A percentile compares a stretch with the other conserved stretches of the same genome.
These are phyloP conservation scores for Tetragonula clypearis DNA, from an alignment of 1,140 invertebrate species.

Conservation along the genomic window DNA sequence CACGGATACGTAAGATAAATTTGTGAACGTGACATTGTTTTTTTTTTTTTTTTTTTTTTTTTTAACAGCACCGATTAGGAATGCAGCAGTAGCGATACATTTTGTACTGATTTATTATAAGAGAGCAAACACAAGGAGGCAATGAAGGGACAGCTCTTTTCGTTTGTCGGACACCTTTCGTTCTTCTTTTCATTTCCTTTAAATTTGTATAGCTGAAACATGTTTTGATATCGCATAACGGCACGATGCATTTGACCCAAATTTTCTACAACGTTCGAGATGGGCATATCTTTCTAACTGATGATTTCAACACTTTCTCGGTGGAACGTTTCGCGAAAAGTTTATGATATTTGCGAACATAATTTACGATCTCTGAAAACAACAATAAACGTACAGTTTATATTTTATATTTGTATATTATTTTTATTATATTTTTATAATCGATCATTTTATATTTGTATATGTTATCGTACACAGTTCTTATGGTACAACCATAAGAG, in stretches of 20 bases:
- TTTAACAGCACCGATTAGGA: background rate
- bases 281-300: background rate
- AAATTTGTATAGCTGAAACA: background rate
- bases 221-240: slow-evolving; percentile 26
- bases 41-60: too few relatives aligned
- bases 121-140: background rate
- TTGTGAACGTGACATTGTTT: slow-evolving; percentile 10
- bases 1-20: background rate
- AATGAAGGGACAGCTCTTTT: background rate
- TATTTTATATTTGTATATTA: too few relatives aligned
- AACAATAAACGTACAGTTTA: too few relatives aligned
- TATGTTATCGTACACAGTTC: too few relatives aligned
- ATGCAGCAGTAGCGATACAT: slow-evolving; percentile 14
- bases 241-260: slow-evolving; percentile 38
- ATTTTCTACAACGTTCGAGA: background rate
- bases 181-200: background rate
- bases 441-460: too few relatives aligned
- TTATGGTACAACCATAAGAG: too few relatives aligned
- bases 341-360: too few relatives aligned
- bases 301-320: background rate
- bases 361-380: too few relatives aligned
- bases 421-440: too few relatives aligned
- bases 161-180: background rate
- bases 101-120: background rate
- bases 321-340: background rate